Evolutionary conservation across 2,888 invertebrate genomes (phyloP).

Genomic region (Mimachlamys varia): DNA sequence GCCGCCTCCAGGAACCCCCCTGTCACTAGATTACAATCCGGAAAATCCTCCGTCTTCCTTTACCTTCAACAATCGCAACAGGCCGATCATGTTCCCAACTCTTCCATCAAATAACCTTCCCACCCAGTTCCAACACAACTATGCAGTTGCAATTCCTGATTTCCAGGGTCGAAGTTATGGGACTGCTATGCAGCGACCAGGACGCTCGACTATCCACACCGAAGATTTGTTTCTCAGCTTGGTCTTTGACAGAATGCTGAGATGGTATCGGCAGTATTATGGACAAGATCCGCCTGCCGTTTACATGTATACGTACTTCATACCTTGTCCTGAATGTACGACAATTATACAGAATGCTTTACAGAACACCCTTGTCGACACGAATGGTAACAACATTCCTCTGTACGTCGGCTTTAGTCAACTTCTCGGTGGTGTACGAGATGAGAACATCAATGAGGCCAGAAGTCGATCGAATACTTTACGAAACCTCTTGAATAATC

Average conservation of each 20-base stretch:
- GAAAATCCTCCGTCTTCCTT: neutral
- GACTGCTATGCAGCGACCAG: neutral
- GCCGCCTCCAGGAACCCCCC: neutral
- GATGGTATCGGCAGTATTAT: neutral
- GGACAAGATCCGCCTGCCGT: neutral
- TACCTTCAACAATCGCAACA: neutral
- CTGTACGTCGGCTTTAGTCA: neutral
- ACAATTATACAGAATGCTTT: neutral
- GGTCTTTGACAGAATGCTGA: neutral
- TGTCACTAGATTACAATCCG: neutral
- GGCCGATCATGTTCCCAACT: neutral
- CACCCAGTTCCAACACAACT: neutral
- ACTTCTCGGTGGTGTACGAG: neutral
- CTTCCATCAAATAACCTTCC: neutral
- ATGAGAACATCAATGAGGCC: neutral
- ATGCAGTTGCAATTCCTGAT: neutral
- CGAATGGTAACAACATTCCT: neutral
- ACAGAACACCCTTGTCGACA: neutral
- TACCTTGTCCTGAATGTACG: neutral
- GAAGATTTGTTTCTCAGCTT: constrained; percentile 1
- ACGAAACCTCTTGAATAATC: neutral
- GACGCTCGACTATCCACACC: neutral
- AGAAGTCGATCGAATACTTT: neutral
- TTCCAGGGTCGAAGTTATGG: neutral
- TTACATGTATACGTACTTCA: neutral